Evolutionary conservation across 2,113 vertebrate genomes (phyloP).

Genomic region (Bos javanicus): DNA sequence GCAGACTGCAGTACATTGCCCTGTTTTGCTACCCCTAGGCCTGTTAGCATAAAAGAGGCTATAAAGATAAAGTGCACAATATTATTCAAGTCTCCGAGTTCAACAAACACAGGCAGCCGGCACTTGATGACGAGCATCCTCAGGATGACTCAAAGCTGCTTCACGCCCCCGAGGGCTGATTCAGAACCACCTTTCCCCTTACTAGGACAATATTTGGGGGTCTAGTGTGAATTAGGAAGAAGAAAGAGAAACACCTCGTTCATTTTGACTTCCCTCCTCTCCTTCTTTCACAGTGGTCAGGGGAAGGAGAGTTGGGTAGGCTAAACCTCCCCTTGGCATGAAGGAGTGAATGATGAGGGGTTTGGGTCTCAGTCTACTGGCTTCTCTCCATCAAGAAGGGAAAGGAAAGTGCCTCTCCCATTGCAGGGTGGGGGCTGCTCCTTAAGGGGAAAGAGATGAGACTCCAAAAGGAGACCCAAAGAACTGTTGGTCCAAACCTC

Average conservation of each 20-base stretch:
- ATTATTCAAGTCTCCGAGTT: conserved; percentile 61
- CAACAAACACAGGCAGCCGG: conserved; percentile 29
- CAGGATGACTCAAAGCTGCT: background rate
- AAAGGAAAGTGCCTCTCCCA: background rate
- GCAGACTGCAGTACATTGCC: conserved; percentile 56
- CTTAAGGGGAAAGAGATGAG: background rate
- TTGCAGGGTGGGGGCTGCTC: background rate
- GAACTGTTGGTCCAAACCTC: background rate
- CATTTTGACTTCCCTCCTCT: background rate
- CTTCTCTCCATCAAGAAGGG: background rate
- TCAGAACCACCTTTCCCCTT: background rate
- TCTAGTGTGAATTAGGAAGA: background rate
- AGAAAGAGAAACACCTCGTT: background rate
- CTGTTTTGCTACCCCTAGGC: conserved; percentile 58
- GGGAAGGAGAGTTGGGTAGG: background rate
- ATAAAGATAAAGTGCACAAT: conserved; percentile 72
- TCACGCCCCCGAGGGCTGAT: background rate
- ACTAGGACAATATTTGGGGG: background rate
- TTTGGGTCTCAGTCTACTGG: too few species aligned
- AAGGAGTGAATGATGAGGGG: background rate
- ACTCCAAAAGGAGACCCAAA: background rate
- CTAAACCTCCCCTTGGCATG: background rate
- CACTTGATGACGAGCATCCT: background rate
- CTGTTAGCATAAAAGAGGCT: conserved; percentile 72
- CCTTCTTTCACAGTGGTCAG: background rate